Evolutionary conservation across 35 echinoderm and acorn worm species (phyloP), one percentile per base, ranked within the genome.

Genomic region (Nesometra sesokonis): DNA sequence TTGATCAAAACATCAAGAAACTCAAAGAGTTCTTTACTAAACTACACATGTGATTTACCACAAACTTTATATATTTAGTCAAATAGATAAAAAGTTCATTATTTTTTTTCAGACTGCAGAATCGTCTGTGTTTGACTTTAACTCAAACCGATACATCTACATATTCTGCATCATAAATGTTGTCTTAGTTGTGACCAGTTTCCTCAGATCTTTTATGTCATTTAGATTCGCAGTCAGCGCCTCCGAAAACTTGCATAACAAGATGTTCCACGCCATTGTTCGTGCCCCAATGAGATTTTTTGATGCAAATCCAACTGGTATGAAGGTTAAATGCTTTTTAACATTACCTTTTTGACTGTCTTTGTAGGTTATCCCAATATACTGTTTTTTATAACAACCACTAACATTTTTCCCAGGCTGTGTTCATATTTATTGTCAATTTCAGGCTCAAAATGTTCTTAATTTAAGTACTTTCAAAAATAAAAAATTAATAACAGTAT

Each of bases 231-330:
- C 77, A 33, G 29, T 84, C 5, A 77, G 31, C 29, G 81, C 88
- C 39, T 84, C 88, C 23, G 80, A 84, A 23, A 84, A 84, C 36
- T 77, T 89, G 29, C 88, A 89, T 57, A 57, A 84, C 11, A 36
- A 89, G 76, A 89, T 89, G 88, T 89, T 89, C 46, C 19, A 38
- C 32, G 80, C 88, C 11, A 35, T 89, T 0, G 77, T 89, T 23
- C 35, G 57, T 38, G 88, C 81, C 17, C 88, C 88, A 13, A 89
- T 89, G 11, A 34, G 35, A 27, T 89, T 89, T 57, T 89, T 89
- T 32, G 88, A 89, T 33, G 84, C 88, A 21, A 89, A 81, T 32
- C 88, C 88, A 0, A 84, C 47, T 31, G 88, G 88, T 89, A 46
- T 78, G 87, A 17, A 31, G 8, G 15, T n/a, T 47, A 27, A 11